Evolutionary conservation across 2,113 vertebrate species (phyloP).

Genomic region (Talpa occidentalis): DNA sequence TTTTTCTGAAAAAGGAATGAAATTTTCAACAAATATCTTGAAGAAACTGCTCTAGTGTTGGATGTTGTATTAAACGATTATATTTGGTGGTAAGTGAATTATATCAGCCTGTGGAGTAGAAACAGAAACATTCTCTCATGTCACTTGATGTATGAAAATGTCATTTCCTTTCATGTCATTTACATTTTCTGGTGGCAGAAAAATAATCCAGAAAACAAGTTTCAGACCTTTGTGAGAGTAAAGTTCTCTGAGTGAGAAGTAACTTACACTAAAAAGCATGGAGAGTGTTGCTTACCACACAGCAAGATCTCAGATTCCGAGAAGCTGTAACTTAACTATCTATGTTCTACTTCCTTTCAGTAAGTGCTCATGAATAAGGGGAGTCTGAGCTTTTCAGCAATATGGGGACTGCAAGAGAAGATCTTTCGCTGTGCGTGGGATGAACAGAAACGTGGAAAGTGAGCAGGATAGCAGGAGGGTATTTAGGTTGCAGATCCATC

Average conservation of each 20-base stretch:
- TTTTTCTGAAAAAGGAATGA: not conserved
- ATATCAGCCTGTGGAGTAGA: too few relatives aligned
- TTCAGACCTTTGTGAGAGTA: not conserved
- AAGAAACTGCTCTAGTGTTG: not conserved
- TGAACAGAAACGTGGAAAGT: not conserved
- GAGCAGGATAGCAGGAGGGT: fast-evolving
- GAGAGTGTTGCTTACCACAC: not conserved
- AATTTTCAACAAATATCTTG: not conserved
- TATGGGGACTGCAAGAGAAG: not conserved
- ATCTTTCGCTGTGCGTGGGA: not conserved
- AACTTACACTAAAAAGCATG: not conserved
- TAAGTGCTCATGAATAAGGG: not conserved
- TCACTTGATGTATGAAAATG: not conserved
- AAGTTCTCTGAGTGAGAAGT: not conserved
- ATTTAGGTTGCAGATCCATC: not conserved
- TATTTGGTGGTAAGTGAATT: not conserved
- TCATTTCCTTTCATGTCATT: not conserved
- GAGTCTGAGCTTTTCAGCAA: not conserved
- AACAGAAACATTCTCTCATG: not conserved
- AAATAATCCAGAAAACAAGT: not conserved
- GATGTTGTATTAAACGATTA: not conserved
- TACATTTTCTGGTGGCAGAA: not conserved
- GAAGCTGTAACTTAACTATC: not conserved
- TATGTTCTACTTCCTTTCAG: not conserved
- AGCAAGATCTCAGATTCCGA: not conserved